Conservation (phyloP, 2,797 vertebrate species). For the Podarcis siculus region DNA sequence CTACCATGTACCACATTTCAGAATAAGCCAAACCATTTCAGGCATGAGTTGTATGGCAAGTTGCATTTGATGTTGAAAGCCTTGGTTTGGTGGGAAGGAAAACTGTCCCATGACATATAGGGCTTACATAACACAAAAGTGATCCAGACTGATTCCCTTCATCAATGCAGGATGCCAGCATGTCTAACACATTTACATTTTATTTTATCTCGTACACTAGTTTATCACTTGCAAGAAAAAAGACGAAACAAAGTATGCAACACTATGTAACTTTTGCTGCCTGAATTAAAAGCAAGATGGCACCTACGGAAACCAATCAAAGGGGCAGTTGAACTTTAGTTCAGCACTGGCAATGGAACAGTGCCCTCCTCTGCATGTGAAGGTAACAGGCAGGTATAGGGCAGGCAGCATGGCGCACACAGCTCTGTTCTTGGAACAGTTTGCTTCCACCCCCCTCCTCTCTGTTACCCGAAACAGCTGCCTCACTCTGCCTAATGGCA, state of each 20-base stretch:
- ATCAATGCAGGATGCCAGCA: neutral
- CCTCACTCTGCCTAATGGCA: no score
- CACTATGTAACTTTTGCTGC: neutral
- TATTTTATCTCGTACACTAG: neutral
- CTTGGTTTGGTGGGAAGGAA: neutral
- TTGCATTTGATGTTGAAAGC: neutral
- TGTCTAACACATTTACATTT: neutral
- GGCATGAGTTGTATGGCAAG: neutral
- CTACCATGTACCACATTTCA: neutral
- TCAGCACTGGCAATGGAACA: no score
- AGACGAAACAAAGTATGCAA: neutral
- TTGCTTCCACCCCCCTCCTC: no score
- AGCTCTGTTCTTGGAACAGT: no score
- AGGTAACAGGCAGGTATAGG: no score
- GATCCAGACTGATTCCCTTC: neutral
- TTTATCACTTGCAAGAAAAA: neutral
- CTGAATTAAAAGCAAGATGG: neutral
- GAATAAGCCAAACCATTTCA: neutral
- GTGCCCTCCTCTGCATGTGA: no score
- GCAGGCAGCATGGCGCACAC: no score
- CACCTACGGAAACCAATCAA: neutral
- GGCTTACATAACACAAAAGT: neutral
- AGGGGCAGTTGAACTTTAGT: no score
- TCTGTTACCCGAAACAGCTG: no score
- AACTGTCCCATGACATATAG: neutral